These are phyloP conservation scores for Pristionchus mayeri DNA, from an alignment of 2,888 invertebrate species.

Conservation along the genomic window DNA sequence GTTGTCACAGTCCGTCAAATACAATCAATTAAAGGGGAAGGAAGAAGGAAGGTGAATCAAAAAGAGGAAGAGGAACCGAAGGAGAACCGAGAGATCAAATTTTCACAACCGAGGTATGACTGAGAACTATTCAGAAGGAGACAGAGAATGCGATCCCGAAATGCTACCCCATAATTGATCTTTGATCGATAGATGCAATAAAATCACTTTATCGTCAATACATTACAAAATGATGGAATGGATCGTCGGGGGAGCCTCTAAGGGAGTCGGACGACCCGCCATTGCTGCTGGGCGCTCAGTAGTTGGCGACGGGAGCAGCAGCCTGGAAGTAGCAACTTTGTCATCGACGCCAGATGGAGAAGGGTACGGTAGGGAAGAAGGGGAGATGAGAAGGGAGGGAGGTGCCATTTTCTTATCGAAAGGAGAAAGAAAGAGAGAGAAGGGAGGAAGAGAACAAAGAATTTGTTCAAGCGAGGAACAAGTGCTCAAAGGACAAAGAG, in stretches of 20 bases:
- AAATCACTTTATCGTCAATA: neutral
- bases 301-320: neutral
- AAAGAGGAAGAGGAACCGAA: no score
- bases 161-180: no score
- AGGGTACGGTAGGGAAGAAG: neutral
- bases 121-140: no score
- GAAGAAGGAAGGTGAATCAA: no score
- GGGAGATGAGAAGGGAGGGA: no score
- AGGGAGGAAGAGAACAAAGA: neutral
- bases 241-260: neutral
- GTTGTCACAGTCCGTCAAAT: no score
- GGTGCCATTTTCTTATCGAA: neutral
- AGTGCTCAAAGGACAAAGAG: neutral
- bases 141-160: no score
- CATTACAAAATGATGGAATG: constrained; percentile 14
- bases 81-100: no score
- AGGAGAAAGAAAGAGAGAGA: neutral
- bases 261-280: neutral
- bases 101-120: no score
- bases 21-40: no score
- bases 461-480: no score
- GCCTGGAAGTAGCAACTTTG: constrained; percentile 14
- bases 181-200: no score
- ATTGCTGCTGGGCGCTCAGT: neutral
- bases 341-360: neutral